Base-by-base conservation (phyloP, 2,797 vertebrate species). In the Mionectes olivaceus region DNA sequence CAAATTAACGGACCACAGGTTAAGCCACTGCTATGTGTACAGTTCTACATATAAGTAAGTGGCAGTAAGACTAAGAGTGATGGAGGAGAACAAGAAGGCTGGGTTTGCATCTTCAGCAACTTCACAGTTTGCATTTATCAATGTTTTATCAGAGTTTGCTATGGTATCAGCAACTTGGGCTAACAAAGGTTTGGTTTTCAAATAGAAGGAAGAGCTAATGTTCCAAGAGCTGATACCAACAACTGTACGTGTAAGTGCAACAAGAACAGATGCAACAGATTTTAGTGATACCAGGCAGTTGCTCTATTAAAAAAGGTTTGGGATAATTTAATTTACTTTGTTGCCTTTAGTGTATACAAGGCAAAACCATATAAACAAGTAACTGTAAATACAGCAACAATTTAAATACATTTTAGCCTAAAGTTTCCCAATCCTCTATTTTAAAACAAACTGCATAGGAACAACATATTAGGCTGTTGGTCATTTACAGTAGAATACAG, bases 141-240 rank as follows among this genome's bases (percentile, higher is more conserved):
- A 39, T 39, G 39, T 39, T 39, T 39, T 39, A 39, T 39, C 39
- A 39, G 11, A 39, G 39, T 39, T 23, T 75, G 64, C 5, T 55
- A 55, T 1, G 0, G 0, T 70, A 78, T 9, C 0, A 1, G n/a
- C 64, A 87, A 11, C 39, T 63, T 8, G 5, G 44, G 21, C 33
- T 74, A 55, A 47, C 24, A 55, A 78, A 83, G 8, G 18, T 49
- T 59, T 68, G 30, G 4, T 60, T 53, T 74, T 50, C 27, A 71
- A 67, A 43, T 19, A 83, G 17, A 78, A 74, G 18, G 25, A 63
- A n/a, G n/a, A n/a, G n/a, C n/a, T n/a, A n/a, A 67, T 9, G 8
- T 52, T 89, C 63, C 74, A 73, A n/a, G 33, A 83, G 28, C 28
- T 47, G 52, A 37, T 44, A 63, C 9, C 39, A 87, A 71, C 13